A percentile compares a stretch with the other conserved stretches of the same genome.
Evolutionary conservation across 1,140 invertebrate genomes (phyloP).

Genomic region (Lethocerus indicus): DNA sequence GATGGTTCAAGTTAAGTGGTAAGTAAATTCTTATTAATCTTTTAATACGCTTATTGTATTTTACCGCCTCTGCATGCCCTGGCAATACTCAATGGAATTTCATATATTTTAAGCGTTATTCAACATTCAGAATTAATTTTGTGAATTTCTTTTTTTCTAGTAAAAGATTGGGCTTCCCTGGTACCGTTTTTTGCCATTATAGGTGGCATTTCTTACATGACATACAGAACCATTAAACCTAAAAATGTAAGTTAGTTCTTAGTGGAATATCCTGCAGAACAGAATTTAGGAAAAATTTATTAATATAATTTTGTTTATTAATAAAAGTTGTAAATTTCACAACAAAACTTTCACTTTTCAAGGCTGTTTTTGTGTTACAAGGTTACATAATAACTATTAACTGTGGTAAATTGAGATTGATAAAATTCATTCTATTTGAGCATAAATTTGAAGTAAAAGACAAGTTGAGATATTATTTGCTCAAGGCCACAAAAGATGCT

Average conservation of each 20-base stretch:
- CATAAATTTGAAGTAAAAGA: too few relatives aligned
- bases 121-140: not conserved
- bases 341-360: too few relatives aligned
- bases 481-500: too few relatives aligned
- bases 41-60: not conserved
- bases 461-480: too few relatives aligned
- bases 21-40: conserved; percentile 15
- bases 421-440: too few relatives aligned
- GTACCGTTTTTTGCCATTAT: conserved; percentile 56
- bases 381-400: too few relatives aligned
- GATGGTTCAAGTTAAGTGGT: conserved; percentile 65
- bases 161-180: conserved; percentile 58
- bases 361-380: too few relatives aligned
- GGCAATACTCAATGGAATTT: not conserved
- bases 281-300: too few relatives aligned
- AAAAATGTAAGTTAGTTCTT: conserved; percentile 18
- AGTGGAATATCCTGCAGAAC: too few relatives aligned
- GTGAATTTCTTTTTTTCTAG: conserved; percentile 34
- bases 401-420: too few relatives aligned
- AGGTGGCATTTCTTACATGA: conserved; percentile 53
- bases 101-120: not conserved
- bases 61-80: not conserved
- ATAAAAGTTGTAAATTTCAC: too few relatives aligned
- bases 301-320: too few relatives aligned
- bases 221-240: conserved; percentile 54